Evolutionary conservation across 2,888 invertebrate genomes (phyloP), one percentile per base, ranked within the genome.

Genomic region (Penaeus monodon): DNA sequence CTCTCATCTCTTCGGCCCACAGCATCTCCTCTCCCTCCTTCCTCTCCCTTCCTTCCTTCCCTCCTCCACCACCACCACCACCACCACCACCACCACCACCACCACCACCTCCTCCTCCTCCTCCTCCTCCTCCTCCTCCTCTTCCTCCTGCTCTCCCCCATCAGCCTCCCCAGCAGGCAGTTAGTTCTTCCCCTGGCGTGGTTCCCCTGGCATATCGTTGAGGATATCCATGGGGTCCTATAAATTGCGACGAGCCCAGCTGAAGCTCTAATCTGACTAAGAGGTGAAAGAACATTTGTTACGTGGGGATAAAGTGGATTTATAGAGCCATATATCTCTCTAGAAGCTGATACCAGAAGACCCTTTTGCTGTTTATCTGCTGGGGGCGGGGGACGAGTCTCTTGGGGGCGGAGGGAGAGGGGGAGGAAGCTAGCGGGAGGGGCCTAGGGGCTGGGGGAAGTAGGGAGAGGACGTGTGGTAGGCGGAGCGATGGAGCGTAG

Each of bases 231-330:
- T 49, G 33, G 86, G 81, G 86, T 12, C 76, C 86, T 73, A 86
- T 86, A 86, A 86, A 86, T 86, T 68, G 86, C 81, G 66, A 66
- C 66, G 81, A 81, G 81, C 76, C 81, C 86, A 44, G 81, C 44
- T 81, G 81, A 86, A 86, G 86, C 86, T 86, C 81, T 86, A 86
- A 86, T 86, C 86, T 86, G 86, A 86, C 86, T 86, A 86, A 86
- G 86, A 86, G 86, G 86, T 86, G 86, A 86, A 86, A 86, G 86
- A 86, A 86, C 86, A 86, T 86, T 86, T 86, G 86, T 86, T 86
- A 86, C 86, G 86, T 38, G 57, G 66, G 86, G 86, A 86, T 86
- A 86, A 86, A 86, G 86, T 76, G 81, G 81, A 86, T 86, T 86
- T 86, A 86, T 86, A 81, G 86, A 81, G 74, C 81, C 86, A 86